A percentile compares a stretch with the other conserved stretches of the same genome.
Conservation (phyloP, 2,797 vertebrate species). For the Saxicola maurus region DNA sequence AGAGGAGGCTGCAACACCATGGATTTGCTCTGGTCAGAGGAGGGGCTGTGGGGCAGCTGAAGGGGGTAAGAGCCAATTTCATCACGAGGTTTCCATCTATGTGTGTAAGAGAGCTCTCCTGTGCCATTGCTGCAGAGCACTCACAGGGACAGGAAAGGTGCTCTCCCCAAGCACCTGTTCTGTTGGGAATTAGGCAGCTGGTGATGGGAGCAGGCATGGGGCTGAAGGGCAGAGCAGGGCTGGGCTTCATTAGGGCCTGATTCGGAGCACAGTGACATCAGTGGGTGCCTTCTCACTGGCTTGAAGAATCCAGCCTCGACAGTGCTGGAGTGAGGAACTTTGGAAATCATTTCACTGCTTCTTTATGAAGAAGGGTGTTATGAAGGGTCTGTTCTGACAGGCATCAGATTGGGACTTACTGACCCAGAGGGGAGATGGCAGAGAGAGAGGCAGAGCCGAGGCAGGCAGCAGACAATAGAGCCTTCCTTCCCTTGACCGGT, state of each 20-base stretch:
- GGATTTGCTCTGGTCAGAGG: not conserved
- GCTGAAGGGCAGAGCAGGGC: not conserved
- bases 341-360: not conserved
- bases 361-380: not conserved
- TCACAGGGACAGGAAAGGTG: not conserved
- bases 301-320: not conserved
- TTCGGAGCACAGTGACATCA: not conserved
- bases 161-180: not conserved
- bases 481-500: not conserved
- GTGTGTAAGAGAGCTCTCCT: not conserved
- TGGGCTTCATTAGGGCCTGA: not conserved
- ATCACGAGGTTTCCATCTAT: not conserved
- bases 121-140: rapidly evolving
- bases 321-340: not conserved
- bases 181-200: not conserved
- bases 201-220: not conserved
- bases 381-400: not conserved
- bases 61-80: not conserved
- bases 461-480: not conserved
- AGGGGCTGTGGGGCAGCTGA: rapidly evolving
- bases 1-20: not conserved
- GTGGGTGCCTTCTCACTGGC: not conserved
- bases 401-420: not conserved
- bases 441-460: not conserved
- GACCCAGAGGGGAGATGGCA: not conserved